Percentiles rank a stretch among this genome's conserved stretches.
Evolutionary conservation across 2,797 vertebrate species (phyloP).

Genomic region (Propithecus deckenii): DNA sequence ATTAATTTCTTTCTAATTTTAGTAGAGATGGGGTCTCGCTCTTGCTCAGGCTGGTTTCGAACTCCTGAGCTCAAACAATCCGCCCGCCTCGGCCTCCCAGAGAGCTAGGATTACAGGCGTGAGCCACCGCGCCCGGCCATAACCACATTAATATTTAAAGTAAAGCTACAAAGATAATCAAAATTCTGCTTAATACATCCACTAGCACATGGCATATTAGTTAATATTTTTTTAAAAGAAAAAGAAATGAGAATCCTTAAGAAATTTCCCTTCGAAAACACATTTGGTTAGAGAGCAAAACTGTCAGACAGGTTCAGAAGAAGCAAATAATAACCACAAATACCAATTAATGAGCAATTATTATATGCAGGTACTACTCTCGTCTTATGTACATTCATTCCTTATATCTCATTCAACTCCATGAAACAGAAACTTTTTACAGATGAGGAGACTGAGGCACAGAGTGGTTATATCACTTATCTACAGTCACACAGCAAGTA

Average conservation of each 20-base stretch:
- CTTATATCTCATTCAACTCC: not conserved
- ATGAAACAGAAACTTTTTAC: not conserved
- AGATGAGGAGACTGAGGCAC: not conserved
- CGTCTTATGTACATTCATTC: not conserved
- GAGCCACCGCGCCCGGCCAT: too few species aligned
- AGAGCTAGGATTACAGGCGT: too few species aligned
- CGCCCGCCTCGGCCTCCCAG: too few species aligned
- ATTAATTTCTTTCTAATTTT: too few species aligned
- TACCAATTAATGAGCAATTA: not conserved
- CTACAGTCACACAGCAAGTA: not conserved
- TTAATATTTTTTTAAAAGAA: not conserved
- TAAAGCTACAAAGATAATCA: conserved; percentile 10
- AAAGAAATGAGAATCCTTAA: not conserved
- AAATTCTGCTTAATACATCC: not conserved
- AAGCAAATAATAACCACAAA: not conserved
- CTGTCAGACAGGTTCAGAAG: not conserved
- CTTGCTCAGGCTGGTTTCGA: too few species aligned
- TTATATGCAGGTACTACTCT: not conserved
- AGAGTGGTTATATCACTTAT: not conserved
- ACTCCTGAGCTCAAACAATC: too few species aligned
- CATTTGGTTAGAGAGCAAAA: not conserved
- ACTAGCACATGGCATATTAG: not conserved
- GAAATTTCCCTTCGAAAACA: not conserved
- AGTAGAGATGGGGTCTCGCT: too few species aligned
- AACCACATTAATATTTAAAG: not conserved